A percentile compares a stretch with the other conserved stretches of the same genome.
Conservation (phyloP, 2,797 vertebrate genomes). For the Malacoraja senta region DNA sequence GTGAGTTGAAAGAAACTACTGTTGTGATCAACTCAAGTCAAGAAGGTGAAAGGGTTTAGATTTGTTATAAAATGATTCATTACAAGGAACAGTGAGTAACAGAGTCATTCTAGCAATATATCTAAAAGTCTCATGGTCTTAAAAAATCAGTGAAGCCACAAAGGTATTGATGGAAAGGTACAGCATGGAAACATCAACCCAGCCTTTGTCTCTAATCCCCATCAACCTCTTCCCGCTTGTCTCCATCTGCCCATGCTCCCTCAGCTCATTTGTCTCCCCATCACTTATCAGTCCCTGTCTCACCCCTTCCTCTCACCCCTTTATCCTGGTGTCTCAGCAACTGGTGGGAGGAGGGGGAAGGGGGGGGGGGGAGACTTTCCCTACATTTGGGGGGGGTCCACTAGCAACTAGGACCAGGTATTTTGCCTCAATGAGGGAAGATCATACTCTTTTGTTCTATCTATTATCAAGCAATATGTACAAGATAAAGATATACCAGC, state of each 20-base stretch:
- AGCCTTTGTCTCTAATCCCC: too few relatives aligned
- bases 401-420: not conserved
- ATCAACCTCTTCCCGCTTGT: too few relatives aligned
- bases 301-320: too few relatives aligned
- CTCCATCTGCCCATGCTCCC: too few relatives aligned
- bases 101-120: not conserved
- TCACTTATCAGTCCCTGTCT: too few relatives aligned
- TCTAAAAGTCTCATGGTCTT: not conserved
- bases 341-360: too few relatives aligned
- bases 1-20: conserved; percentile 53
- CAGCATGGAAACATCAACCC: too few relatives aligned
- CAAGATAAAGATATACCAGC: not conserved
- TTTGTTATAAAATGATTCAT: not conserved
- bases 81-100: not conserved
- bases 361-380: too few relatives aligned
- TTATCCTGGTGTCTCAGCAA: too few relatives aligned
- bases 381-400: too few relatives aligned
- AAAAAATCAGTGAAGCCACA: not conserved
- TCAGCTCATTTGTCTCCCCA: too few relatives aligned
- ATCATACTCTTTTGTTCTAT: not conserved
- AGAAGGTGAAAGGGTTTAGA: not conserved
- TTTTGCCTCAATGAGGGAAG: not conserved
- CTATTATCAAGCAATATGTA: not conserved
- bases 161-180: not conserved
- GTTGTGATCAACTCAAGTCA: not conserved